Evolutionary conservation across 2,888 invertebrate species (phyloP), one percentile per base, ranked within the genome.

Genomic region (Andrena marginata): DNA sequence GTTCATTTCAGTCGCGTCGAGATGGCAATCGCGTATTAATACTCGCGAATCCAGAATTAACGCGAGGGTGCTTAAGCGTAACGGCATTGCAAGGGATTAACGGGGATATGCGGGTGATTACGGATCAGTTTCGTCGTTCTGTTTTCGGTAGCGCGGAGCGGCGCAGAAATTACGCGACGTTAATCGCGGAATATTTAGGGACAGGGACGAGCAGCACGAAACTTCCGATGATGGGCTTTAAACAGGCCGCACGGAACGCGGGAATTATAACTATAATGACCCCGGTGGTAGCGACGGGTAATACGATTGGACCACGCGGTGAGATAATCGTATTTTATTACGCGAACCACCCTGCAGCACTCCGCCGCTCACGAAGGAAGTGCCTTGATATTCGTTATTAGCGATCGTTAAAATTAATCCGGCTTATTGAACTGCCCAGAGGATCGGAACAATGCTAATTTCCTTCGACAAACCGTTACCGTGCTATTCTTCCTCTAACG

Each of bases 291-390:
- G 56, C 10, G 60, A 48, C 29, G 7, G 29, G 31, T 82, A 76
- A 82, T 60, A 64, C 82, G 72, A 76, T 81, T 76, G 76, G 72
- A 60, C 72, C 59, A 59, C 68, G 63, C 68, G 65, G 64, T 51
- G 69, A 77, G 82, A 82, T 82, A 77, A 82, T 77, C 68, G 76
- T 56, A 63, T 80, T 82, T 82, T 62, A 80, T 82, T 75, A 54
- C 73, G 65, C 54, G 74, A 74, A 60, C 67, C 56, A 29, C 20
- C 31, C 31, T 8, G 13, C 48, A 42, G 29, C 51, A 56, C 56
- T 8, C 59, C 62, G 23, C 1, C 42, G 8, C 62, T 33, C 54
- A 48, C 29, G 31, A 72, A 59, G 51, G 64, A 73, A 80, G 65
- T 62, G 67, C 64, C 80, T 64, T 29, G 60, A 71, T 62, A 75